A percentile compares a stretch with the other conserved stretches of the same genome.
Evolutionary conservation across 1,140 invertebrate species (phyloP).

Genomic region (Hylaeus volcanicus): DNA sequence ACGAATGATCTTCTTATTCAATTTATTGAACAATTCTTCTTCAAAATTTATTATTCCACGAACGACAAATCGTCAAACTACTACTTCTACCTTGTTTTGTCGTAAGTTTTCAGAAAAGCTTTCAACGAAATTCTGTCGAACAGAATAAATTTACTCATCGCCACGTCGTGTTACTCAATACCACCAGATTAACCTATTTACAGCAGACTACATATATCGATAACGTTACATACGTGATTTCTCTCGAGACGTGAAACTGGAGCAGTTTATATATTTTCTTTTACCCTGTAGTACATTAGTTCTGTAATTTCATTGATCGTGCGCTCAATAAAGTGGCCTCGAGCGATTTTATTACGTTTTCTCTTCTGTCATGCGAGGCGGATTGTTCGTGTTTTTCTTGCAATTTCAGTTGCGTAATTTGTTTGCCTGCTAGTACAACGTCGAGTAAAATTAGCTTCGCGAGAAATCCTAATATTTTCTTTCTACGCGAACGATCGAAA

Average conservation of each 20-base stretch:
- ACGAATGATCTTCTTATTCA: too few relatives aligned
- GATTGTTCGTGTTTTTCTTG: conserved; percentile 29
- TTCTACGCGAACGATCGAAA: background rate
- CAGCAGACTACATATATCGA: background rate
- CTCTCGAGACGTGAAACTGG: conserved; percentile 24
- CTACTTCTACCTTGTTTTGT: background rate
- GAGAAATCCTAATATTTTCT: background rate
- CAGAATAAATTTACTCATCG: conserved; percentile 3
- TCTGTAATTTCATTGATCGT: conserved; percentile 45
- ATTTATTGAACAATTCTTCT: too few relatives aligned
- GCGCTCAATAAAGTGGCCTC: conserved; percentile 32
- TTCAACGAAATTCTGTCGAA: too few relatives aligned
- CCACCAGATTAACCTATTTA: conserved; percentile 28
- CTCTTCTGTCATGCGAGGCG: conserved; percentile 8
- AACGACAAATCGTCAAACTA: too few relatives aligned
- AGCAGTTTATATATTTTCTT: conserved; percentile 8
- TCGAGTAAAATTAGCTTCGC: background rate
- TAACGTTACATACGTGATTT: conserved; percentile 7
- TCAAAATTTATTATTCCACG: too few relatives aligned
- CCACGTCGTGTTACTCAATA: background rate
- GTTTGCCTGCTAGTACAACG: background rate
- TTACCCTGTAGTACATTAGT: background rate
- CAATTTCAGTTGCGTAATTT: conserved; percentile 39
- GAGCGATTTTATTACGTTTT: conserved; percentile 36
- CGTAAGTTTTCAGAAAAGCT: background rate